Conservation (phyloP, 2,888 invertebrate genomes). For the Hetaerina titia region DNA sequence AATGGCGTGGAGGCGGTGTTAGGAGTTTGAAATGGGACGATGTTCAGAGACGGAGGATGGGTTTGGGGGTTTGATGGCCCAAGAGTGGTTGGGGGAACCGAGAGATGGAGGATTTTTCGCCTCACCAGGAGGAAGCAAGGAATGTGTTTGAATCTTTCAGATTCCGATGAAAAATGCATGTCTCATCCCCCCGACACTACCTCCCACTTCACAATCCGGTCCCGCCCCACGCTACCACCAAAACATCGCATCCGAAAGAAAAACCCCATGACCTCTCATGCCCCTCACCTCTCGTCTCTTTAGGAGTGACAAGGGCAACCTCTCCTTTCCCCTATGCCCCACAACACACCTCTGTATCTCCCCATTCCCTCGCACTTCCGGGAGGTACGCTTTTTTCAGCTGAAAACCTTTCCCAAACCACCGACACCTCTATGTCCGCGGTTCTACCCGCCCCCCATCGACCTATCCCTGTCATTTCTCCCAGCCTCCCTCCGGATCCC, state of each 20-base stretch:
- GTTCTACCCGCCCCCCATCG: not conserved
- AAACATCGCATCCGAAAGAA: conserved; percentile 29
- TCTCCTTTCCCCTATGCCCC: not conserved
- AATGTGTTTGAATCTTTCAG: conserved; percentile 61
- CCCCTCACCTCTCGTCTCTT: not conserved
- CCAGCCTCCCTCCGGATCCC: too few species aligned
- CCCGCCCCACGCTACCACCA: not conserved
- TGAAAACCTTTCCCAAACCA: not conserved
- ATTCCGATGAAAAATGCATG: conserved; percentile 66
- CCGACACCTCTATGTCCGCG: not conserved
- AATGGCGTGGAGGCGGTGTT: not conserved
- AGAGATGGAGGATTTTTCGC: not conserved
- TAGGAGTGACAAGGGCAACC: conserved; percentile 13
- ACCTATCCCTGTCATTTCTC: not conserved
- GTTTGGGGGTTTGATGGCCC: not conserved
- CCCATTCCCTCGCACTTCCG: not conserved
- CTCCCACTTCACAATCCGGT: not conserved
- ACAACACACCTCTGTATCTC: not conserved
- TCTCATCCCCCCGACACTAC: not conserved
- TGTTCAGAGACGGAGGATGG: not conserved
- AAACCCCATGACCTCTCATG: conserved; percentile 13
- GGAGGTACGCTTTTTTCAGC: not conserved
- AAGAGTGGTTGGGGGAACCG: not conserved
- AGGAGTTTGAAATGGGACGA: not conserved
- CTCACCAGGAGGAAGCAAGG: not conserved